These are phyloP conservation scores for Clamator glandarius DNA, from an alignment of 2,797 vertebrate genomes.

Conservation along the genomic window DNA sequence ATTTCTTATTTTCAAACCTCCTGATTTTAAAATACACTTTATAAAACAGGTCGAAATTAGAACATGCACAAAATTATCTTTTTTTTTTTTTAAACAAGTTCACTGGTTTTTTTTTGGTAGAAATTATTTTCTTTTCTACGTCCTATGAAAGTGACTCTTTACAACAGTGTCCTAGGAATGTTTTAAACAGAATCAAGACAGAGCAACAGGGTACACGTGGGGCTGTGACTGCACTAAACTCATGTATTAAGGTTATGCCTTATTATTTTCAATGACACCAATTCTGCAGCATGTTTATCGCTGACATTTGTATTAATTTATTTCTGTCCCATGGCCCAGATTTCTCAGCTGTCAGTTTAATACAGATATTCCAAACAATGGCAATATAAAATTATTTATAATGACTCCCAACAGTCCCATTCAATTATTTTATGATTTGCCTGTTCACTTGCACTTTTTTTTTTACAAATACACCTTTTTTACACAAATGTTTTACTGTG, in stretches of 20 bases:
- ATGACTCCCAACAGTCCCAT: not conserved
- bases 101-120: not conserved
- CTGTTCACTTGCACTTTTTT: not conserved
- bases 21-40: not conserved
- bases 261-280: not conserved
- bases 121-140: not conserved
- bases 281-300: not conserved
- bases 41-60: not conserved
- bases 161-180: not conserved
- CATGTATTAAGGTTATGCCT: not conserved
- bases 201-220: not conserved
- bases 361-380: not conserved
- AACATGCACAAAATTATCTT: not conserved
- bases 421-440: not conserved
- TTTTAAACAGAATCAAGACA: not conserved
- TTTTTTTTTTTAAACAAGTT: rapidly evolving
- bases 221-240: not conserved
- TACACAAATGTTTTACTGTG: too few species aligned
- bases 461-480: not conserved
- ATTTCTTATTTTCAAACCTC: not conserved
- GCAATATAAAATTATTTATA: not conserved
- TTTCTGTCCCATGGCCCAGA: not conserved
- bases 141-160: not conserved
- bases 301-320: not conserved
- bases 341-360: not conserved